Conservation (phyloP, 92 coral and sea anemone species). For the Epizoanthus ramosus region DNA sequence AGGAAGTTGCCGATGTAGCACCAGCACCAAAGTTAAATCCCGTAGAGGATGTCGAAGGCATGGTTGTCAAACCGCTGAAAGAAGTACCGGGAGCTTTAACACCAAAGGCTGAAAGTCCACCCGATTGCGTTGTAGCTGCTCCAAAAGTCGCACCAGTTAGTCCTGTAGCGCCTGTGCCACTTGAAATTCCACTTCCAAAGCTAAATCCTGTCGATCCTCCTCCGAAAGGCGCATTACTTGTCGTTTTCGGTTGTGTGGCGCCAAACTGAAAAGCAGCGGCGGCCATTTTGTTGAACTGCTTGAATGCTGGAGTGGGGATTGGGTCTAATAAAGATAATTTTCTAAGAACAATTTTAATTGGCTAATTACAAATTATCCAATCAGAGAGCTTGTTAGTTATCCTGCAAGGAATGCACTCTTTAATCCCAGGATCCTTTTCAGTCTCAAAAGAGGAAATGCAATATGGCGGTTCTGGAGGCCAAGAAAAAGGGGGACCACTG, state of each 20-base stretch:
- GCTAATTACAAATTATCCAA: constrained; percentile 12
- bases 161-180: constrained; percentile 12
- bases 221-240: constrained; percentile 9
- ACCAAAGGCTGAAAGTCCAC: constrained; percentile 33
- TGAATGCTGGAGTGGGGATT: not conserved
- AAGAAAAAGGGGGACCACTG: not conserved
- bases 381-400: constrained; percentile 21
- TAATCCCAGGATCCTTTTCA: constrained; percentile 11
- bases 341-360: constrained; percentile 19
- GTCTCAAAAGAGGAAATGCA: constrained; percentile 42
- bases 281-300: constrained; percentile 24
- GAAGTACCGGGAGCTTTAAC: constrained; percentile 13
- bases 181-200: constrained; percentile 23
- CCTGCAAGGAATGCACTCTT: not conserved
- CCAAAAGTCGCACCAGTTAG: constrained; percentile 28
- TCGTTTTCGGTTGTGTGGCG: constrained; percentile 39
- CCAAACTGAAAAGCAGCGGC: constrained; percentile 40
- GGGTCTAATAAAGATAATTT: not conserved
- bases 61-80: not conserved
- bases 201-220: constrained; percentile 33
- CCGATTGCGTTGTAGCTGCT: constrained; percentile 39
- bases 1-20: not conserved
- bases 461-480: constrained; percentile 17
- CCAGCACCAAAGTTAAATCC: constrained; percentile 34
- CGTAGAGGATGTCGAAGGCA: constrained; percentile 24